A percentile compares a stretch with the other conserved stretches of the same genome.
These are phyloP conservation scores for Coracias cyanogaster DNA, from an alignment of 2,797 vertebrate species.

Conservation along the genomic window DNA sequence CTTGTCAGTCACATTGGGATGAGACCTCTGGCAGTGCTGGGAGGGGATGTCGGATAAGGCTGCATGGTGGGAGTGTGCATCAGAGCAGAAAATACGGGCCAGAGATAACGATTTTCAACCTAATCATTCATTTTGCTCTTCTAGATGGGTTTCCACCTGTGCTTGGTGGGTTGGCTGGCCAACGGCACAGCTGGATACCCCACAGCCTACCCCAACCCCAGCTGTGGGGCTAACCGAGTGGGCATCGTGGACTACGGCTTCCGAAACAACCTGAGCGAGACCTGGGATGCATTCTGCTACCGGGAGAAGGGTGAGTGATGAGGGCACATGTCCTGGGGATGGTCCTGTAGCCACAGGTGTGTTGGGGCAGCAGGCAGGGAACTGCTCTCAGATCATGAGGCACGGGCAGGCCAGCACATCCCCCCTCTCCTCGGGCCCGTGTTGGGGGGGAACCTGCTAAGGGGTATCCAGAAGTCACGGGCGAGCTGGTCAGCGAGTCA, in stretches of 20 bases:
- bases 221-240: constrained; percentile 86
- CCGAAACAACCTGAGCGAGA: constrained; percentile 81
- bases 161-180: constrained; percentile 91
- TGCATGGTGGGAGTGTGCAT: not conserved
- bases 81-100: not conserved
- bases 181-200: constrained; percentile 89
- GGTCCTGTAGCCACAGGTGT: not conserved
- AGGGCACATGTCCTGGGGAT: accelerated
- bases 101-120: not conserved
- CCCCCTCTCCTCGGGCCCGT: accelerated
- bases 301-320: constrained; percentile 82
- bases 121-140: not conserved
- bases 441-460: not conserved
- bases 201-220: constrained; percentile 83
- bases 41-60: not conserved
- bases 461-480: not conserved
- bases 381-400: not conserved
- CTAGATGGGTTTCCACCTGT: constrained; percentile 93
- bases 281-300: constrained; percentile 94
- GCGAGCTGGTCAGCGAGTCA: too few species aligned
- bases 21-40: not conserved
- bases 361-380: not conserved
- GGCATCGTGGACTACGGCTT: constrained; percentile 88
- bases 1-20: not conserved
- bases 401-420: accelerated